Evolutionary conservation across 2,113 vertebrate species (phyloP).

Genomic region (Hypomesus transpacificus): DNA sequence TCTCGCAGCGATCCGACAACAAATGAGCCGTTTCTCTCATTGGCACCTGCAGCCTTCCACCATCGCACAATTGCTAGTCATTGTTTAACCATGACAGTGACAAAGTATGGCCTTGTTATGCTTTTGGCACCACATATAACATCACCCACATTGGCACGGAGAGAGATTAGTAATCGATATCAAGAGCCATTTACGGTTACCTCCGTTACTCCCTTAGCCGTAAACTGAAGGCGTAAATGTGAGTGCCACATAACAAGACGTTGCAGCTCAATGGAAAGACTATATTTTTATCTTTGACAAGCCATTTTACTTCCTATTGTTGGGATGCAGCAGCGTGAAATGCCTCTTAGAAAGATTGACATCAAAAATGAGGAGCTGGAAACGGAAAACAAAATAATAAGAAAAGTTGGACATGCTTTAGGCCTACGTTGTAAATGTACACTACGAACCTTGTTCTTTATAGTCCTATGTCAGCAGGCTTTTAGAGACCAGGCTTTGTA

Average conservation of each 20-base stretch:
- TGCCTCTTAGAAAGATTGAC: no score
- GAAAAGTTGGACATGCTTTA: background rate
- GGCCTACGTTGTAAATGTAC: no score
- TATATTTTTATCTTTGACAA: conserved; percentile 15
- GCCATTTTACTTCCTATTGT: conserved; percentile 5
- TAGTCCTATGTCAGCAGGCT: no score
- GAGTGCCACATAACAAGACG: conserved; percentile 65
- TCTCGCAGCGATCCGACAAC: conserved; percentile 68
- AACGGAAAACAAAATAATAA: no score
- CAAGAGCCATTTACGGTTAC: conserved; percentile 71
- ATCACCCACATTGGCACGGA: conserved; percentile 80
- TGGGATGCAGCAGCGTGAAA: background rate
- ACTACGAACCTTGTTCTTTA: no score
- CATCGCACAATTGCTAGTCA: conserved; percentile 80
- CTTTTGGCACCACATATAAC: conserved; percentile 84
- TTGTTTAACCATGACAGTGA: conserved; percentile 86
- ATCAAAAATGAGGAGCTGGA: no score
- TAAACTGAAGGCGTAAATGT: conserved; percentile 80
- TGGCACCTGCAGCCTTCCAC: conserved; percentile 81
- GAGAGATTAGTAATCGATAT: conserved; percentile 84
- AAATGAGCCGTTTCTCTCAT: conserved; percentile 79
- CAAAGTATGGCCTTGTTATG: conserved; percentile 77
- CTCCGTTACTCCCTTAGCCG: conserved; percentile 70
- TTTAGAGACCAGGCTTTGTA: no score
- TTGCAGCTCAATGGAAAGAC: conserved; percentile 5